Evolutionary conservation across 2,888 invertebrate species (phyloP).

Genomic region (Nemurella pictetii): DNA sequence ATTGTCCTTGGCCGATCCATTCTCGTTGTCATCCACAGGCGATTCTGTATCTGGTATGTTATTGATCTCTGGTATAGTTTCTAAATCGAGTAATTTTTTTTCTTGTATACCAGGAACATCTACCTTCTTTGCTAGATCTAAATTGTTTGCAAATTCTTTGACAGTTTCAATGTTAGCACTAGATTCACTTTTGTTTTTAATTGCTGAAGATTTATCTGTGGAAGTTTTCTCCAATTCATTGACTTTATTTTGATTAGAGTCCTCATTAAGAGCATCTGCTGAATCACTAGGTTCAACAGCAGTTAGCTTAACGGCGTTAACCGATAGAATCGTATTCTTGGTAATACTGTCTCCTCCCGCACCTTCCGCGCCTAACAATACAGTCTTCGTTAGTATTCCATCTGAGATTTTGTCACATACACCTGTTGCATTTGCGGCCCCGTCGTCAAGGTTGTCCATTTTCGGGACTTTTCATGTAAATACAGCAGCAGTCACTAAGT

Average conservation of each 20-base stretch:
- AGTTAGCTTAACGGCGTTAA: not conserved
- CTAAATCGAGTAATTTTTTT: not conserved
- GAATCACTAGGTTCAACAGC: not conserved
- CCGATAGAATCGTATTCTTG: not conserved
- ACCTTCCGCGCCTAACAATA: not conserved
- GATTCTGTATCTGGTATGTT: not conserved
- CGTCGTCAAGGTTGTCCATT: not conserved
- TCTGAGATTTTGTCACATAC: not conserved
- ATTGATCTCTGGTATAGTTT: not conserved
- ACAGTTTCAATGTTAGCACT: not conserved
- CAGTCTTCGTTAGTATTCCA: not conserved
- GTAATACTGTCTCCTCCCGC: not conserved
- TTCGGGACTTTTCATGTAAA: not conserved
- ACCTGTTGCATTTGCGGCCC: not conserved
- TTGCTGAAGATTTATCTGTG: not conserved
- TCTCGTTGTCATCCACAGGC: not conserved
- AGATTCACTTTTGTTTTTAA: not conserved
- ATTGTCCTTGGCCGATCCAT: not conserved
- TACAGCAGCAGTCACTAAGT: not conserved
- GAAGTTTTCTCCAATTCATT: not conserved
- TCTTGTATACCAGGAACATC: not conserved
- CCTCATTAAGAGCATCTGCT: not conserved
- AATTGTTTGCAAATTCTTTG: not conserved
- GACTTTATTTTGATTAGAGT: not conserved
- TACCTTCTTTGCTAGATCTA: not conserved